phyloP scores from a whole-genome alignment of 2,797 vertebrate species.

The Sebastes umbrosus region DNA sequence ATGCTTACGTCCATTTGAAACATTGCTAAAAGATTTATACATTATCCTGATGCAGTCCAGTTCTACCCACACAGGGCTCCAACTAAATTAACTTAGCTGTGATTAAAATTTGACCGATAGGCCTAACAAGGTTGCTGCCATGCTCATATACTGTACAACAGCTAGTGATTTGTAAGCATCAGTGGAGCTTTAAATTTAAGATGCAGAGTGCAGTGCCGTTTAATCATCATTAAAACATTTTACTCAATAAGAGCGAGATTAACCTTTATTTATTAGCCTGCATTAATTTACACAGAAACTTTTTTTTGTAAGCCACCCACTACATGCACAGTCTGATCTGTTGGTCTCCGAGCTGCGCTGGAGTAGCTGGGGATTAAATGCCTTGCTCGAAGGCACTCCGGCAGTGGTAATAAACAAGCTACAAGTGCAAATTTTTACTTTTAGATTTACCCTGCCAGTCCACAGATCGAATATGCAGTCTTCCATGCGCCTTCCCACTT shows the following conservation, averaged over 20 bases:
- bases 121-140: background rate
- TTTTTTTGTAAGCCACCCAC: background rate
- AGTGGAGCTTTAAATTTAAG: slow-evolving; percentile 7
- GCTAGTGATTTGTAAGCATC: slow-evolving; percentile 34
- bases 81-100: slow-evolving; percentile 16
- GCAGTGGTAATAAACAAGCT: background rate
- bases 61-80: background rate
- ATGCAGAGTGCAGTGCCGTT: background rate
- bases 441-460: background rate
- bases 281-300: slow-evolving; percentile 6
- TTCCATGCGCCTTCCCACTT: background rate
- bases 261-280: slow-evolving; percentile 34
- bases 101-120: slow-evolving; percentile 2
- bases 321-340: background rate
- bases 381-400: background rate
- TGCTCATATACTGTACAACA: background rate
- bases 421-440: background rate
- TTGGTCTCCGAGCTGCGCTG: background rate
- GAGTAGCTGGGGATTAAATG: background rate
- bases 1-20: background rate
- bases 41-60: background rate
- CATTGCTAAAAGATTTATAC: background rate
- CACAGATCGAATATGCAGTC: background rate
- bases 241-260: background rate
- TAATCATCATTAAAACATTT: slow-evolving; percentile 41